Conservation (phyloP, 2,797 vertebrate genomes). For the Menidia menidia region DNA sequence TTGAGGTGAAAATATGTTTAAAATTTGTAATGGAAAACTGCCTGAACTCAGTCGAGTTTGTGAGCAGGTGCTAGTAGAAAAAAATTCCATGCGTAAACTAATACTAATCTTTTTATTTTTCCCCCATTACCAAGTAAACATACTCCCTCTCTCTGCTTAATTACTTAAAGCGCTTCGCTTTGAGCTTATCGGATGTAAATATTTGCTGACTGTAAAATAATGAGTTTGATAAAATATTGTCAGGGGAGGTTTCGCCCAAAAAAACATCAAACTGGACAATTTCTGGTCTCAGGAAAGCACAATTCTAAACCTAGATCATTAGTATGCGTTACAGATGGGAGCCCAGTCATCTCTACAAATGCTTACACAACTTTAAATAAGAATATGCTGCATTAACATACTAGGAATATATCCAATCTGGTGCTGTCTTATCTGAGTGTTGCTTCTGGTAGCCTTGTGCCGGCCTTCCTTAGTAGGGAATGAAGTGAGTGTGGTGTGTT, state of each 20-base stretch:
- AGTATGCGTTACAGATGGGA: background rate
- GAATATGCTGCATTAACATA: background rate
- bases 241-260: background rate
- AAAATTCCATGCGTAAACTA: too few species aligned
- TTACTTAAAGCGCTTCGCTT: too few species aligned
- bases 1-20: too few species aligned
- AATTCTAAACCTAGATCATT: background rate
- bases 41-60: too few species aligned
- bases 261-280: background rate
- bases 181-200: too few species aligned
- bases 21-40: too few species aligned
- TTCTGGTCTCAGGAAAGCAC: background rate
- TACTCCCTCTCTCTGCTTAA: too few species aligned
- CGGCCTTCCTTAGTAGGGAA: conserved; percentile 33
- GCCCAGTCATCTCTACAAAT: background rate
- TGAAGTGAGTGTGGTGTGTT: conserved; percentile 27
- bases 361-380: background rate
- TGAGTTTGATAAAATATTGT: too few species aligned
- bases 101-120: too few species aligned
- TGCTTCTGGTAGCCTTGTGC: conserved; percentile 11
- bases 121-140: too few species aligned
- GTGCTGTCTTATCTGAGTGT: conserved; percentile 3
- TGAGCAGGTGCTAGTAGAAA: too few species aligned
- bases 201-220: too few species aligned
- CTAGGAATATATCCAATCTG: background rate